Evolutionary conservation across 1,140 invertebrate species (phyloP).

Genomic region (Drosophila rufa): DNA sequence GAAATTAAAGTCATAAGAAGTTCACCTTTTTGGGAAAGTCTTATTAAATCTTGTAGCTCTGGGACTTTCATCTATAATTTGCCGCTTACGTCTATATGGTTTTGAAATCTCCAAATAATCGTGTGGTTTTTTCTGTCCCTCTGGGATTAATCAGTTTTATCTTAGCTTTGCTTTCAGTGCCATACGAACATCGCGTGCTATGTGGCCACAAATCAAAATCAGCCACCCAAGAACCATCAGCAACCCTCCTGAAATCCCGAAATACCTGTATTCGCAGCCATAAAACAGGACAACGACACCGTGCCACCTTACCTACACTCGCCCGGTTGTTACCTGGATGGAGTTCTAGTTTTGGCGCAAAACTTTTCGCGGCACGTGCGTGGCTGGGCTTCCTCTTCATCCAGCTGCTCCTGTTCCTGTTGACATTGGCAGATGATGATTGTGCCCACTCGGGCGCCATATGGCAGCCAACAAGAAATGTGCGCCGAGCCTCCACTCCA

Average conservation of each 20-base stretch:
- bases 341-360: conserved; percentile 44
- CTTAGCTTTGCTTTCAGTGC: conserved; percentile 4
- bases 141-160: neutral
- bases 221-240: neutral
- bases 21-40: no score
- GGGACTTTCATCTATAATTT: no score
- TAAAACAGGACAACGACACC: conserved; percentile 32
- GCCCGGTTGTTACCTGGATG: conserved; percentile 20
- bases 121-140: no score
- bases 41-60: no score
- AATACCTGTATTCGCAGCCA: neutral
- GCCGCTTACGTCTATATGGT: no score
- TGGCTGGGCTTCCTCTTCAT: conserved; percentile 13
- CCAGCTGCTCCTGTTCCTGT: conserved; percentile 14
- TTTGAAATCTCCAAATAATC: no score
- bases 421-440: conserved; percentile 31
- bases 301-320: neutral
- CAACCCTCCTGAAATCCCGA: neutral
- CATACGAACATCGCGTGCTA: conserved; percentile 40
- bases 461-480: conserved; percentile 26
- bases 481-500: neutral
- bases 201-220: conserved; percentile 55
- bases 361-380: conserved; percentile 31
- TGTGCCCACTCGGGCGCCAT: conserved; percentile 16
- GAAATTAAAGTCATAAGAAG: neutral